These are phyloP conservation scores for Chaitophorus viminalis DNA, from an alignment of 2,888 invertebrate genomes.

Conservation along the genomic window DNA sequence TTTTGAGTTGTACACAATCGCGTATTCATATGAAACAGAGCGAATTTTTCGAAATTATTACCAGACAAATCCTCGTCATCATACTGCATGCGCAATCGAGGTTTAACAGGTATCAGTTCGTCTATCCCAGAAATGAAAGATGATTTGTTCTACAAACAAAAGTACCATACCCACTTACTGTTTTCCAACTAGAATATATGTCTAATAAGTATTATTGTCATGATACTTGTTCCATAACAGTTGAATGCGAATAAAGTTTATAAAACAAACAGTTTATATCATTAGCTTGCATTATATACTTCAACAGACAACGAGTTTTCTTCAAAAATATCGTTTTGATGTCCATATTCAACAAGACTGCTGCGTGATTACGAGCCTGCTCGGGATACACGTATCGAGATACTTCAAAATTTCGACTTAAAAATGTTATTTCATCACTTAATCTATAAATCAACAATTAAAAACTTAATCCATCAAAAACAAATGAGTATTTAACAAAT, in stretches of 20 bases:
- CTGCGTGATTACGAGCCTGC: slow-evolving; percentile 2
- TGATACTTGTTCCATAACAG: slow-evolving; percentile 27
- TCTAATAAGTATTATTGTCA: too few species aligned
- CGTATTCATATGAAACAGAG: slow-evolving; percentile 72
- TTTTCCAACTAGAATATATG: neutral
- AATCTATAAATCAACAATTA: neutral
- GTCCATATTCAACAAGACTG: slow-evolving; percentile 26
- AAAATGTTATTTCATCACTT: slow-evolving; percentile 22
- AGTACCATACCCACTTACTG: too few species aligned
- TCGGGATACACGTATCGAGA: slow-evolving; percentile 2
- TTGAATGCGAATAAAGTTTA: neutral
- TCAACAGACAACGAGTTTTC: slow-evolving; percentile 3
- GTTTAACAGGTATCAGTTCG: slow-evolving; percentile 37
- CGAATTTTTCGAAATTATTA: slow-evolving; percentile 66
- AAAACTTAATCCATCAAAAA: neutral
- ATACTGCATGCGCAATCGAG: neutral
- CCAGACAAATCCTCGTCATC: neutral
- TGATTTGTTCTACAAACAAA: neutral
- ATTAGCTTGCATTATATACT: slow-evolving; percentile 19
- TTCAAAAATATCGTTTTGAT: slow-evolving; percentile 23
- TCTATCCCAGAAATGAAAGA: slow-evolving; percentile 2
- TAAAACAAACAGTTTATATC: slow-evolving; percentile 42
- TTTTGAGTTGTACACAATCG: slow-evolving; percentile 70
- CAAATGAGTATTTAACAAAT: too few species aligned
- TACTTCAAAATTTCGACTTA: slow-evolving; percentile 22